Evolutionary conservation across 92 coral and sea anemone species (phyloP), one percentile per base, ranked within the genome.

Genomic region (Bergia sp.): DNA sequence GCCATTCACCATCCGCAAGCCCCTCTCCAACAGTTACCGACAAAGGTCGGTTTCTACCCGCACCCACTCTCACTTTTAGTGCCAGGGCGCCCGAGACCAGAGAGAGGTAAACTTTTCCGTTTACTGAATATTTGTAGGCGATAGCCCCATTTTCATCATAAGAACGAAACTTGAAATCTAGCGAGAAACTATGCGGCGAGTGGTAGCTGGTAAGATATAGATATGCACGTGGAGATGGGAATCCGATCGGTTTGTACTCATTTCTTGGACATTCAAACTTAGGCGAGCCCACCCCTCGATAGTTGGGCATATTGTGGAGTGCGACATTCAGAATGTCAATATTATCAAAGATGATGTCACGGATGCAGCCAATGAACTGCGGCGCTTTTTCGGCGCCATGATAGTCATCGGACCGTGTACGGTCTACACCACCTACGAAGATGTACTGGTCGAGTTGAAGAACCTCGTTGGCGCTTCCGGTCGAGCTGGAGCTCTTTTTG

Each of bases 1-100:
- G 98, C 98, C 98, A 96, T 90, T 84, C 91, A 29, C 98, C 98
- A 86, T 96, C 98, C 77, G 92, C 89, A 73, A 96, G 93, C 81
- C 86, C 90, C 71, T 89, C 89, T 16, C 95, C 97, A 8, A 93
- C 89, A 66, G 91, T 90, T 64, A 96, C 89, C 73, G 75, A 88
- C 74, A 96, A 83, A 77, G 94, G 96, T 57, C 85, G 80, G 71
- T 91, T 91, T 55, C 76, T 88, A 57, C 91, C 93, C 15, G 93
- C 87, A 57, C 91, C 93, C 15, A 94, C 87, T 18, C 67, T 82
- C 20, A 94, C 89, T 81, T 96, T 93, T 67, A 96, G 92, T 37
- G 92, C 93, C 29, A 96, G 79, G 43, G 86, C 89, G 11, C 97
- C 98, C 1, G 93, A 47, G 38, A 73, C 86, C 61, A 96, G 92